Conservation (phyloP, 2,888 invertebrate species). For the Eristalinus aeneus region DNA sequence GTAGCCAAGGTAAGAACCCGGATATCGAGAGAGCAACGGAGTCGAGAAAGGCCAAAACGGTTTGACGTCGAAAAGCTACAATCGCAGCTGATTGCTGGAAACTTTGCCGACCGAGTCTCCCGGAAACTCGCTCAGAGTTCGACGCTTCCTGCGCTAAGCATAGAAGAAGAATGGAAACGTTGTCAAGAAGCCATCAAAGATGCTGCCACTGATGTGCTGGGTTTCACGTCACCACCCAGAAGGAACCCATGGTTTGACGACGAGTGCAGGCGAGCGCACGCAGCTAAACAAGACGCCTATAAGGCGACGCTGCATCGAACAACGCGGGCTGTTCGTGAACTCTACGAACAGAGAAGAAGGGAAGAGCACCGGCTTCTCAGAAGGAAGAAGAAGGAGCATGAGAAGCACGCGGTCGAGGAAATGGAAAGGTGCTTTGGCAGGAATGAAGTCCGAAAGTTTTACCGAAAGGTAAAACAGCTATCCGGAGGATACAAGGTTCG, state of each 20-base stretch:
- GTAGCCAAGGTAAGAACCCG: too few relatives aligned
- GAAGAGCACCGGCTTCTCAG: not conserved
- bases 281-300: not conserved
- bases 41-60: not conserved
- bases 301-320: not conserved
- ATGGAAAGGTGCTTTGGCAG: not conserved
- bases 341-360: not conserved
- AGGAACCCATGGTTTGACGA: not conserved
- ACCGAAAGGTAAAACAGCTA: not conserved
- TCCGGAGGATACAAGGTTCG: not conserved
- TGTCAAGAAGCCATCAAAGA: not conserved
- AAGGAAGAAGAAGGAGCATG: not conserved
- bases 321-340: not conserved
- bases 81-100: not conserved
- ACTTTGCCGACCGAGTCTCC: not conserved
- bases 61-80: not conserved
- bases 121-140: not conserved
- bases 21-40: too few relatives aligned
- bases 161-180: not conserved
- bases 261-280: not conserved
- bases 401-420: too few relatives aligned
- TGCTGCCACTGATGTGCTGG: not conserved
- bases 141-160: not conserved
- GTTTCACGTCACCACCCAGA: not conserved
- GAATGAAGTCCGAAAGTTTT: not conserved